A percentile compares a stretch with the other conserved stretches of the same genome.
These are phyloP conservation scores for Gymnosoma rotundatum DNA, from an alignment of 2,888 invertebrate species.

Conservation along the genomic window DNA sequence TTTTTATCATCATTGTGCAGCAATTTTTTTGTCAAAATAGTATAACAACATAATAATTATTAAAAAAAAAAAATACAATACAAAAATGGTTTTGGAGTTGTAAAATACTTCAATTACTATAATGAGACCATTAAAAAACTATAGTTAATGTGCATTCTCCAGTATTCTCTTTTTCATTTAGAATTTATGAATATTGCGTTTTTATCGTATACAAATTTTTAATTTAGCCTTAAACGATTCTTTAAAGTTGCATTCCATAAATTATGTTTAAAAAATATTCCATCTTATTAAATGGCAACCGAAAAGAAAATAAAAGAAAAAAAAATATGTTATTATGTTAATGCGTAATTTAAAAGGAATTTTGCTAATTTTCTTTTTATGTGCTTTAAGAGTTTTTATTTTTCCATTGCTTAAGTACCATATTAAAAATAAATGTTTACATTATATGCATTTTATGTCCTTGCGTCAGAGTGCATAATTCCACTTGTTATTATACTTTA, in stretches of 20 bases:
- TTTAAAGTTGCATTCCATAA: slow-evolving; percentile 33
- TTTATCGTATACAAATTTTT: slow-evolving; percentile 33
- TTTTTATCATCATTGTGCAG: no score
- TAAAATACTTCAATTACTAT: no score
- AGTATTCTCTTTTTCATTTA: slow-evolving; percentile 21
- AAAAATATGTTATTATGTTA: slow-evolving; percentile 45
- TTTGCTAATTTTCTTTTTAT: slow-evolving; percentile 27
- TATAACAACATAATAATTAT: no score
- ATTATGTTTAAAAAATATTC: slow-evolving; percentile 29
- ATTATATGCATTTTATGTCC: neutral
- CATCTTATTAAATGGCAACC: neutral
- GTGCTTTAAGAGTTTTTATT: neutral
- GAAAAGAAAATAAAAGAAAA: slow-evolving; percentile 17
- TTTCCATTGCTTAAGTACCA: slow-evolving; percentile 11
- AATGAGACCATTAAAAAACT: neutral
- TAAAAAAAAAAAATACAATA: no score
- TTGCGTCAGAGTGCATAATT: neutral
- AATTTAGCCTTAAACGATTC: slow-evolving; percentile 44
- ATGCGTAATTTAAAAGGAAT: slow-evolving; percentile 41
- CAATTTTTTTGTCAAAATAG: no score
- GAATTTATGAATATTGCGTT: slow-evolving; percentile 7
- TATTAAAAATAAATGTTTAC: slow-evolving; percentile 12
- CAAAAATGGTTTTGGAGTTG: neutral
- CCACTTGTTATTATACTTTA: slow-evolving; percentile 1
- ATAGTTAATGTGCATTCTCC: neutral